Evolutionary conservation across 2,888 invertebrate genomes (phyloP).

Genomic region (Cantharis rufa): DNA sequence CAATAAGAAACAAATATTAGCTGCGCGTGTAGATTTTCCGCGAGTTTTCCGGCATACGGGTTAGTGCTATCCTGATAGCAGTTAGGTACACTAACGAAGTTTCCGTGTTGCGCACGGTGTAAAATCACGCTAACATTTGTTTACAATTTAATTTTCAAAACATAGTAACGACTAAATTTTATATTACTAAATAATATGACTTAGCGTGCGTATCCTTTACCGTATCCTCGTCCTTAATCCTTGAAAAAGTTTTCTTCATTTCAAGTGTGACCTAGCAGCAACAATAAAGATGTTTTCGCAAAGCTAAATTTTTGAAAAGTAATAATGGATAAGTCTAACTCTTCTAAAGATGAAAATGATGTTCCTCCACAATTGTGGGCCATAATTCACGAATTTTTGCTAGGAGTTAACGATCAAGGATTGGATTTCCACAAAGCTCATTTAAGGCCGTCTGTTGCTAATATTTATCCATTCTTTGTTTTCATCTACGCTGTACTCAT

Average conservation of each 20-base stretch:
- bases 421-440: constrained; percentile 64
- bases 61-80: constrained; percentile 12
- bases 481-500: constrained; percentile 65
- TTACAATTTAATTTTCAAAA: neutral
- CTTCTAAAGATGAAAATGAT: constrained; percentile 34
- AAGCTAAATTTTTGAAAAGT: neutral
- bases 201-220: neutral
- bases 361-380: constrained; percentile 45
- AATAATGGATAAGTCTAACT: constrained; percentile 24
- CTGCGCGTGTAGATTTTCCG: constrained; percentile 22
- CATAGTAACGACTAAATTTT: neutral
- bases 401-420: constrained; percentile 41
- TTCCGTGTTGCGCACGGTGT: neutral
- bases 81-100: neutral
- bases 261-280: neutral
- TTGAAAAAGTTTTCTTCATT: neutral
- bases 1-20: constrained; percentile 18
- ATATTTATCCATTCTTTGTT: constrained; percentile 65
- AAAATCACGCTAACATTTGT: neutral
- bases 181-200: neutral
- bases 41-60: constrained; percentile 15
- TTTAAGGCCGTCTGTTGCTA: constrained; percentile 61
- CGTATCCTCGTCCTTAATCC: neutral
- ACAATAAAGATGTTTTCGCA: neutral
- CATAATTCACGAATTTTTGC: constrained; percentile 45